Evolutionary conservation across 1,140 invertebrate genomes (phyloP), one percentile per base, ranked within the genome.

Genomic region (Cyclina sinensis): DNA sequence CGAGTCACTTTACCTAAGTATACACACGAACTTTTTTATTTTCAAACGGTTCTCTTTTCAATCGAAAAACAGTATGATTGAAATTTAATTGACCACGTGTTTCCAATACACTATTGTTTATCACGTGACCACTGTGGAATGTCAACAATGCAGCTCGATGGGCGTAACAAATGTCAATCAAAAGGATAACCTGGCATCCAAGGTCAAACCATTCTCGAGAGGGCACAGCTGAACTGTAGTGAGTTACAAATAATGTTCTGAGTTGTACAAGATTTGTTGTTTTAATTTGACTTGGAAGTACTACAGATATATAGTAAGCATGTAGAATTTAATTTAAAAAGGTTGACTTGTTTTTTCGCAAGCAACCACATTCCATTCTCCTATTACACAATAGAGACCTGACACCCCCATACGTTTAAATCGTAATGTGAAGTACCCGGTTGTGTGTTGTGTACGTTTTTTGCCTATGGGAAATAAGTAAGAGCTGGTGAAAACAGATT

Each of bases 141-240:
- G 92, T 92, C 91, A 93, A 93, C 92, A 93, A 94, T 94, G 93
- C 92, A 85, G 86, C 70, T 46, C 57, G 83, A 92, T 90, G 89
- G 92, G 92, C 92, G 92, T 92, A 90, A 90, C 91, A 79, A 89
- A 89, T 93, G 93, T 93, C 93, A 94, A 94, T 94, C 93, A 94
- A 82, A 81, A 74, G 89, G 78, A 84, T 74, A 90, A 92, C 90
- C 86, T 90, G 91, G 91, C 91, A 92, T 91, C 87, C 78, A 78
- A 78, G 76, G 81, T 73, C 46, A 51, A 57, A 83, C 86, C 86
- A 91, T 81, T 86, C 11, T 65, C 21, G 54, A 65, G 32, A 57
- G 59, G 82, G 84, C 84, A 73, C 59, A 35, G 81, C 24, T 37
- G 24, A 11, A 27, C 9, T 62, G 24, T 62, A 4, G 65, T 37